Conservation (phyloP, 2,888 invertebrate genomes). For the Oxyscelio sp. region DNA sequence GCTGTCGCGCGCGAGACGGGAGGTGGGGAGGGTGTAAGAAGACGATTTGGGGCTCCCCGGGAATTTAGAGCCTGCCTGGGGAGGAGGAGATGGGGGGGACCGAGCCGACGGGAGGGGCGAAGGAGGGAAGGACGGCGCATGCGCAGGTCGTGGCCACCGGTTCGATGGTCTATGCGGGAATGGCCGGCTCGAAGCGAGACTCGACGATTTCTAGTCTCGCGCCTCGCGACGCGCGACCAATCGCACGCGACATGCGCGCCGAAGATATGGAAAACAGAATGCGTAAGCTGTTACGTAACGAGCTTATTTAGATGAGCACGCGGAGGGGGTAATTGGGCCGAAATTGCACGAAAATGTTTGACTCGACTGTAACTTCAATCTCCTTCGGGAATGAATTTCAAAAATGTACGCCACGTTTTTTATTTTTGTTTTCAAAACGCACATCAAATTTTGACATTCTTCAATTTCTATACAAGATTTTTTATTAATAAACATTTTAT, state of each 20-base stretch:
- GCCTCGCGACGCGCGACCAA: conserved; percentile 55
- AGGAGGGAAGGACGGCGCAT: conserved; percentile 64
- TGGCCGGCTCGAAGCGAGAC: conserved; percentile 72
- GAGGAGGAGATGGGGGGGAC: conserved; percentile 42
- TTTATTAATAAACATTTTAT: too few species aligned
- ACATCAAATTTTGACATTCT: too few species aligned
- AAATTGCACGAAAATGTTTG: neutral
- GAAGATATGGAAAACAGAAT: conserved; percentile 27
- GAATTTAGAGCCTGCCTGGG: conserved; percentile 86
- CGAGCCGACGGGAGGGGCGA: conserved; percentile 21
- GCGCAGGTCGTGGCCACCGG: conserved; percentile 73
- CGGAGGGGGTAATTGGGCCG: conserved; percentile 1
- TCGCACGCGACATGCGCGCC: conserved; percentile 48
- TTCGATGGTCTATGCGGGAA: conserved; percentile 78
- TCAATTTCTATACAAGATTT: too few species aligned
- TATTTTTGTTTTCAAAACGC: too few species aligned
- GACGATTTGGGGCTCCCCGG: conserved; percentile 87
- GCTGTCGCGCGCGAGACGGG: conserved; percentile 77
- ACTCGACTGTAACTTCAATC: too few species aligned
- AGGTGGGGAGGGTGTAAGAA: conserved; percentile 87
- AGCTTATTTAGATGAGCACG: neutral
- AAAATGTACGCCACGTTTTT: too few species aligned
- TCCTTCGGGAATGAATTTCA: too few species aligned
- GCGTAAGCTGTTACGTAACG: conserved; percentile 47
- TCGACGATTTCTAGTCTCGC: conserved; percentile 63